These are phyloP conservation scores for Drosophila anceps DNA, from an alignment of 2,888 invertebrate genomes.

Conservation along the genomic window DNA sequence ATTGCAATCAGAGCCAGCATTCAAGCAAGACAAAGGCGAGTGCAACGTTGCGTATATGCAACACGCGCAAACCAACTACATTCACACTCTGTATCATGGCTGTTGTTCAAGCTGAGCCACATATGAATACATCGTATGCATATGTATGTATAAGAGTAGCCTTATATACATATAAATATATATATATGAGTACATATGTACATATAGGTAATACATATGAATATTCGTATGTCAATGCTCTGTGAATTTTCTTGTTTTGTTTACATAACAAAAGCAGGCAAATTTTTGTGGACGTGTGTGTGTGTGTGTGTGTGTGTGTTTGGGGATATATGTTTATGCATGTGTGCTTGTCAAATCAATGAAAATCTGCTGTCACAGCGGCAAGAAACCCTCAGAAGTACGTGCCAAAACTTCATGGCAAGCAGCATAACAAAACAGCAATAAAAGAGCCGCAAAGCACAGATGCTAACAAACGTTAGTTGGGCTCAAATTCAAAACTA, in stretches of 20 bases:
- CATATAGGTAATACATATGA: background rate
- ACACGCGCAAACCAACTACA: constrained; percentile 6
- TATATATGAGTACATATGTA: background rate
- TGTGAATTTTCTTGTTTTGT: constrained; percentile 34
- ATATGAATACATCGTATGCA: constrained; percentile 13
- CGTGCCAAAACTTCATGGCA: constrained; percentile 40
- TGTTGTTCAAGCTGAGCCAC: constrained; percentile 16
- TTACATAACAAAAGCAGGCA: constrained; percentile 31
- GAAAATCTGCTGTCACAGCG: constrained; percentile 62
- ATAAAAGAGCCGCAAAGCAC: constrained; percentile 5
- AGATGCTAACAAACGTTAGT: constrained; percentile 5
- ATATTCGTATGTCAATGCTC: constrained; percentile 4
- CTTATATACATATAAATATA: background rate
- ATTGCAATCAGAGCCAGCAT: constrained; percentile 34
- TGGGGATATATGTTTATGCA: background rate
- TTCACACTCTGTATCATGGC: background rate
- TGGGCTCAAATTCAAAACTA: background rate
- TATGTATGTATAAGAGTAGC: too few relatives aligned
- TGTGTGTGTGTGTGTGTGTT: background rate
- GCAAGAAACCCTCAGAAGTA: constrained; percentile 29
- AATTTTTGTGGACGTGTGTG: background rate
- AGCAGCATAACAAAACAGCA: constrained; percentile 5
- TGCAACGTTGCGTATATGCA: constrained; percentile 54
- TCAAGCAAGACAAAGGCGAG: constrained; percentile 10
- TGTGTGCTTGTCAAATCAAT: constrained; percentile 50